Percentiles rank a stretch among this genome's conserved stretches.
These are phyloP conservation scores for Drosophila orena DNA, from an alignment of 1,140 invertebrate genomes.

Conservation along the genomic window DNA sequence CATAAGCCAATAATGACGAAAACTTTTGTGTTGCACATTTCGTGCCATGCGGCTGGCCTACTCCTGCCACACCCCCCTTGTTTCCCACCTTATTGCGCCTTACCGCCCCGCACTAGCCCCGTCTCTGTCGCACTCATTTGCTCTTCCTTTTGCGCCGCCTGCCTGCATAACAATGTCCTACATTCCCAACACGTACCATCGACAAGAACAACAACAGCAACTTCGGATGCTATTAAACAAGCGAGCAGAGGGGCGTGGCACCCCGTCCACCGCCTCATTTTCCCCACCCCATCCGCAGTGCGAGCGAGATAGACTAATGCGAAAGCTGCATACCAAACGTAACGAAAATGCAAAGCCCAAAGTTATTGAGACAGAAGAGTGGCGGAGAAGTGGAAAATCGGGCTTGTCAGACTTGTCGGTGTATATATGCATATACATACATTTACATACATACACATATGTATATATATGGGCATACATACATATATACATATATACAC, in stretches of 20 bases:
- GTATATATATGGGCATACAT: not conserved
- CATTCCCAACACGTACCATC: conserved; percentile 78
- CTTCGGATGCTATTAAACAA: conserved; percentile 70
- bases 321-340: conserved; percentile 78
- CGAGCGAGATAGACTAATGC: conserved; percentile 54
- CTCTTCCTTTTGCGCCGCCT: conserved; percentile 37
- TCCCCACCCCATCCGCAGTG: not conserved
- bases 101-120: not conserved
- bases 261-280: not conserved
- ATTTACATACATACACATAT: not conserved
- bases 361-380: conserved; percentile 61
- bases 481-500: not conserved
- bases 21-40: conserved; percentile 82
- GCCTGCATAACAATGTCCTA: conserved; percentile 79
- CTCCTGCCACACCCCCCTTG: conserved; percentile 11
- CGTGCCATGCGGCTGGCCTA: conserved; percentile 49
- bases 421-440: conserved; percentile 3
- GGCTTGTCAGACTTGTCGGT: conserved; percentile 39
- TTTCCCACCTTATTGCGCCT: not conserved
- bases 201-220: conserved; percentile 39
- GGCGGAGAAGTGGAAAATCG: conserved; percentile 6
- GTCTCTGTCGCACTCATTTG: conserved; percentile 4
- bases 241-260: conserved; percentile 32
- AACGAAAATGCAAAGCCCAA: conserved; percentile 61
- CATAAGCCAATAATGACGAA: conserved; percentile 81